phyloP scores from a whole-genome alignment of 2,113 vertebrate genomes.

The Psettodes erumei region DNA sequence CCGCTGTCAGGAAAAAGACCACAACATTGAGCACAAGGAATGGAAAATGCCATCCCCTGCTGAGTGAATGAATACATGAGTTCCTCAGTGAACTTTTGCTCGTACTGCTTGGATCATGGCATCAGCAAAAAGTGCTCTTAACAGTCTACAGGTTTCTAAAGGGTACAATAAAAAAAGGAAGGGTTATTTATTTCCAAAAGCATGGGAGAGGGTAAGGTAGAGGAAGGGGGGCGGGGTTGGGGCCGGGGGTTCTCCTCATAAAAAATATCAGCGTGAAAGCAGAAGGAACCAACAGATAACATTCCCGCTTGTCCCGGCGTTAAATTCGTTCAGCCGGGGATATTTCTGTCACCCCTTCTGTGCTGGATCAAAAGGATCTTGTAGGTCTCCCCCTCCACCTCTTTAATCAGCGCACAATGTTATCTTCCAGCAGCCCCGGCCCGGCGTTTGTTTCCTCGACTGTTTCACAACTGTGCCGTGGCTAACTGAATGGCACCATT shows the following conservation, averaged over 20 bases:
- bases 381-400: slow-evolving; percentile 25
- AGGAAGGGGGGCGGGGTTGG: neutral
- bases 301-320: slow-evolving; percentile 34
- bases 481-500: slow-evolving; percentile 52
- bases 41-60: slow-evolving; percentile 70
- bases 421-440: slow-evolving; percentile 37
- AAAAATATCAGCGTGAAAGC: slow-evolving; percentile 24
- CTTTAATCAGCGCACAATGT: slow-evolving; percentile 63
- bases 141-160: slow-evolving; percentile 53
- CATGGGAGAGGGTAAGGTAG: slow-evolving; percentile 15
- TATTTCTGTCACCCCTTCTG: slow-evolving; percentile 51
- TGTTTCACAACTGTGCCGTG: slow-evolving; percentile 37
- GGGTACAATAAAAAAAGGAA: slow-evolving; percentile 49
- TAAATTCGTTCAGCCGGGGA: slow-evolving; percentile 15
- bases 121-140: slow-evolving; percentile 55
- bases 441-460: slow-evolving; percentile 42
- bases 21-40: slow-evolving; percentile 65
- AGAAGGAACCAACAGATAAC: slow-evolving; percentile 32
- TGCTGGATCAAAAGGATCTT: slow-evolving; percentile 41
- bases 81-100: slow-evolving; percentile 51
- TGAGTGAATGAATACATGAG: slow-evolving; percentile 68
- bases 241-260: neutral
- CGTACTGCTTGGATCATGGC: slow-evolving; percentile 45
- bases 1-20: slow-evolving; percentile 65
- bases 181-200: slow-evolving; percentile 54